These are phyloP conservation scores for Danio aesculapii DNA, from an alignment of 2,797 vertebrate species.

Conservation along the genomic window DNA sequence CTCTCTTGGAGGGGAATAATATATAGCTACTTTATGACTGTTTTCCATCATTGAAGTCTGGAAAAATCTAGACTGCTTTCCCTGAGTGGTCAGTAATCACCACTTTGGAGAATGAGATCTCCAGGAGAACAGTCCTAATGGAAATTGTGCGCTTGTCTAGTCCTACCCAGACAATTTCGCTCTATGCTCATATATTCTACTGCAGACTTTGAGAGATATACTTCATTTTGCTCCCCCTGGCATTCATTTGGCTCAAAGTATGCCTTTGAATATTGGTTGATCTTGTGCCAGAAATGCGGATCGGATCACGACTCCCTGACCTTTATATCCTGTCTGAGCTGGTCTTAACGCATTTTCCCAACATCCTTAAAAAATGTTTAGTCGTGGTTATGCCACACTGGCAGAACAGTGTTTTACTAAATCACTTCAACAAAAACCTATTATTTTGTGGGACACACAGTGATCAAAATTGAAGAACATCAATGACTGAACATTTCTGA, in stretches of 20 bases:
- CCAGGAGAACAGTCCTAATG: constrained; percentile 6
- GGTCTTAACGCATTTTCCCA: not conserved
- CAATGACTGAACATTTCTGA: too few relatives aligned
- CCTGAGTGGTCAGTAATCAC: constrained; percentile 18
- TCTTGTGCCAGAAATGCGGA: not conserved
- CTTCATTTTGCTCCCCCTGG: not conserved
- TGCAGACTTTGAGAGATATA: not conserved
- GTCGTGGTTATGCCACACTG: too few relatives aligned
- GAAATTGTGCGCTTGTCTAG: not conserved
- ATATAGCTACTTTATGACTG: not conserved
- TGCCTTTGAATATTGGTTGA: not conserved
- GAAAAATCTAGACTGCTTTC: not conserved
- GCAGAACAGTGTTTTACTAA: too few relatives aligned
- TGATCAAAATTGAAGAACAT: too few relatives aligned
- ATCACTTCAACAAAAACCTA: too few relatives aligned
- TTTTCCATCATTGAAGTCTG: constrained; percentile 8
- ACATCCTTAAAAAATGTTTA: not conserved
- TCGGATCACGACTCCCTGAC: not conserved
- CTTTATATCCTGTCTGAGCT: not conserved
- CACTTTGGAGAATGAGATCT: constrained; percentile 8
- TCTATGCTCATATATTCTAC: constrained; percentile 13
- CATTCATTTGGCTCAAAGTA: not conserved
- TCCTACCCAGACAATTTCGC: not conserved
- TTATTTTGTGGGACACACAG: too few relatives aligned
- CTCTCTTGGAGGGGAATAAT: not conserved